Evolutionary conservation across 2,888 invertebrate genomes (phyloP).

Genomic region (Nymphalis urticae): DNA sequence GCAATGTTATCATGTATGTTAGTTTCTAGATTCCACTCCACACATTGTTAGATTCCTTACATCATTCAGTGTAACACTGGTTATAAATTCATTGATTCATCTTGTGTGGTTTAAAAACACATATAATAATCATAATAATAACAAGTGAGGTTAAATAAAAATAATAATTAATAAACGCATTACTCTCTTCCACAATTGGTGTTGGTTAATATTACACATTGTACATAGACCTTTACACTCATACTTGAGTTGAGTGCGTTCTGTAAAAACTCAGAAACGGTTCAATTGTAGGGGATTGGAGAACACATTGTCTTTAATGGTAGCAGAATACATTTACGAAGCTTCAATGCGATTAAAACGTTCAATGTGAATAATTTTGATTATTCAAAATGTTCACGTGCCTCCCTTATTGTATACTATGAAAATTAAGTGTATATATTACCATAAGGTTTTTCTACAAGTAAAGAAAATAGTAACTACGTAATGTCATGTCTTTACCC

Average conservation of each 20-base stretch:
- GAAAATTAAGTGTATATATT: background rate
- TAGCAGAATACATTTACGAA: constrained; percentile 17
- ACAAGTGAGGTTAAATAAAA: too few species aligned
- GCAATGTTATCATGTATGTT: too few species aligned
- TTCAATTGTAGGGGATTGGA: constrained; percentile 18
- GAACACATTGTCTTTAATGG: constrained; percentile 22
- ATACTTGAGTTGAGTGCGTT: constrained; percentile 1
- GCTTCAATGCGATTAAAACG: constrained; percentile 21
- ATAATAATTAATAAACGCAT: too few species aligned
- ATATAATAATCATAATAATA: too few species aligned
- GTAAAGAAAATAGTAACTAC: too few species aligned
- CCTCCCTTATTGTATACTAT: background rate
- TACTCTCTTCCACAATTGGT: too few species aligned
- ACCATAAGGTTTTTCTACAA: background rate
- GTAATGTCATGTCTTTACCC: background rate
- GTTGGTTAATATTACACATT: background rate
- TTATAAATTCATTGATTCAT: too few species aligned
- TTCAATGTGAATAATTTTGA: constrained; percentile 3
- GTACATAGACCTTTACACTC: constrained; percentile 3
- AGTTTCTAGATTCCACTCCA: too few species aligned
- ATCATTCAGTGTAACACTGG: too few species aligned
- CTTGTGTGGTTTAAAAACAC: too few species aligned
- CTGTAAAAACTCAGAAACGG: constrained; percentile 8
- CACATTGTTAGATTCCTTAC: too few species aligned
- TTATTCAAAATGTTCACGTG: background rate